phyloP scores from a whole-genome alignment of 2,797 vertebrate genomes.

The Melanotaenia nigrans region DNA sequence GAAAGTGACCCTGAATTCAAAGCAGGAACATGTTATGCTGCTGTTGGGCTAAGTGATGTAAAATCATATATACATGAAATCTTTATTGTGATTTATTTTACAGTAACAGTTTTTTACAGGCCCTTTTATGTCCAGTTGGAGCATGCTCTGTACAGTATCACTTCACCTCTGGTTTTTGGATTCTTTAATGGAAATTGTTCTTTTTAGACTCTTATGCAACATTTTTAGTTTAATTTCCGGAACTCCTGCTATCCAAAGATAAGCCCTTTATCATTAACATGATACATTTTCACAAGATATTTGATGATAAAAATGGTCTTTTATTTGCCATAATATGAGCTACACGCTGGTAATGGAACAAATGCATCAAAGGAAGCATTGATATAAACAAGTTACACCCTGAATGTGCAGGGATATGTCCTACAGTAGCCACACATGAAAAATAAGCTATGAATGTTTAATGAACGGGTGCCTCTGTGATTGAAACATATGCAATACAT shows the following conservation, averaged over 20 bases:
- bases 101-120: no score
- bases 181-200: background rate
- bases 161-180: background rate
- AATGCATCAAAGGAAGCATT: conserved; percentile 5
- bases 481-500: conserved; percentile 25
- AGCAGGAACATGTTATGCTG: background rate
- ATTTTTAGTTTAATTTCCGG: conserved; percentile 50
- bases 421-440: conserved; percentile 16
- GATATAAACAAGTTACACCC: conserved; percentile 43
- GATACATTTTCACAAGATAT: conserved; percentile 3
- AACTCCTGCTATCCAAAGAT: background rate
- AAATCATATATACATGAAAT: background rate
- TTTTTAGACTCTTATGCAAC: background rate
- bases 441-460: conserved; percentile 38
- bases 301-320: background rate
- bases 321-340: conserved; percentile 10
- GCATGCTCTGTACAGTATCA: background rate
- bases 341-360: conserved; percentile 17
- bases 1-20: background rate
- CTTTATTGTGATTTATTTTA: no score
- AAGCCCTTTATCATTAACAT: background rate
- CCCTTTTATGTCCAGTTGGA: no score
- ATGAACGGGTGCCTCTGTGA: conserved; percentile 13
- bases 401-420: background rate
- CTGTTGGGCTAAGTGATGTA: background rate